phyloP scores from a whole-genome alignment of 2,797 vertebrate species.

The Eulemur mongoz region DNA sequence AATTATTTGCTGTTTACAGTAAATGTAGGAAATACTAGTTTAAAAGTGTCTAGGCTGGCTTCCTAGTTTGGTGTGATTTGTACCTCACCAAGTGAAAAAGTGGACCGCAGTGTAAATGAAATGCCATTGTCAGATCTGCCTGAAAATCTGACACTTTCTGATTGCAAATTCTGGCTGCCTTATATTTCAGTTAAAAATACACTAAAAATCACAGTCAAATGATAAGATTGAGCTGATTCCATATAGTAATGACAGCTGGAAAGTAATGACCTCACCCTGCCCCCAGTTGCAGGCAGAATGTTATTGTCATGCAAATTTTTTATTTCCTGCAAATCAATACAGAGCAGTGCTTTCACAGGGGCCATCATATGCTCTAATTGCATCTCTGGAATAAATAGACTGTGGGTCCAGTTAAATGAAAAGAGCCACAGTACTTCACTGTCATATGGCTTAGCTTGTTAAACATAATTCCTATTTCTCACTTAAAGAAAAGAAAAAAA shows the following conservation, averaged over 20 bases:
- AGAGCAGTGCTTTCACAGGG: neutral
- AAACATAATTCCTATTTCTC: slow-evolving; percentile 42
- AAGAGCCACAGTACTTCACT: slow-evolving; percentile 21
- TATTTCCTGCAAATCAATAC: slow-evolving; percentile 67
- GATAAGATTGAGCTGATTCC: slow-evolving; percentile 54
- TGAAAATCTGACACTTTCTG: slow-evolving; percentile 27
- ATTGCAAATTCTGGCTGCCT: slow-evolving; percentile 29
- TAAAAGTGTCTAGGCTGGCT: slow-evolving; percentile 15
- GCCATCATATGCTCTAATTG: slow-evolving; percentile 51
- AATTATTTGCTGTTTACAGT: slow-evolving; percentile 8
- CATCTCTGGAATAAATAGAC: slow-evolving; percentile 60
- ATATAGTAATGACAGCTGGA: slow-evolving; percentile 60
- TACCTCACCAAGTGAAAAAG: slow-evolving; percentile 25
- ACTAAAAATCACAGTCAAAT: slow-evolving; percentile 7
- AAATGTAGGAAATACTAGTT: neutral
- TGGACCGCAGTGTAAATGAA: slow-evolving; percentile 40
- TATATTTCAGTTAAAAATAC: slow-evolving; percentile 57
- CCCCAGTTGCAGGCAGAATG: slow-evolving; percentile 34
- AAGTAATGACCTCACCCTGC: slow-evolving; percentile 52
- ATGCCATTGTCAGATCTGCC: slow-evolving; percentile 39
- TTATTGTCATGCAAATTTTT: slow-evolving; percentile 68
- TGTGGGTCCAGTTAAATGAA: slow-evolving; percentile 27
- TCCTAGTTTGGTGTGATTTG: neutral
- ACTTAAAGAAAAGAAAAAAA: slow-evolving; percentile 49
- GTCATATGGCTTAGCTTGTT: neutral